Evolutionary conservation across 2,113 vertebrate genomes (phyloP), one percentile per base, ranked within the genome.

Genomic region (Etheostoma spectabile): DNA sequence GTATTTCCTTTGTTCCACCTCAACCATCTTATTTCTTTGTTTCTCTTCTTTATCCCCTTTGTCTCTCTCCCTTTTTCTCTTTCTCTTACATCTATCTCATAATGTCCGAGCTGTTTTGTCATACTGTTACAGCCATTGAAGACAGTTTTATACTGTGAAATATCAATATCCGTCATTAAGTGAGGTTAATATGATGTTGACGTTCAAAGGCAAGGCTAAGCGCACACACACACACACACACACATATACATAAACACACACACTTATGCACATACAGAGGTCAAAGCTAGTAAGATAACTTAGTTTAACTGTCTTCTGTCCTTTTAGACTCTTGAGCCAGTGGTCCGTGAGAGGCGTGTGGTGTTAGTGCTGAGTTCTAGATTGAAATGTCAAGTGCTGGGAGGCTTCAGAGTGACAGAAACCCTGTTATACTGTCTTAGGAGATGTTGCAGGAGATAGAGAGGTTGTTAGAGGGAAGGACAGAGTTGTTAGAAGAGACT

Each of bases 281-380:
- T 85, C 72, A 88, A 63, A 48, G 69, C 42, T n/a, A 15, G 45
- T 53, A 27, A 80, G 76, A 87, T 79, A 55, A 77, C 79, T 86
- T 46, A n/a, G 49, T 80, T 63, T 66, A 72, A 77, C 33, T 74
- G 51, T 55, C 18, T 49, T 70, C 53, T 75, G 77, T 75, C 38
- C 64, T 64, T 18, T 42, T 24, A 60, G 45, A 63, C 57, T 60
- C 24, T 4, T 53, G 56, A 57, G n/a, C 51, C 75, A 13, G 53
- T n/a, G 45, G 19, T 72, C 77, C 74, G 48, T 0, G 8, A 59
- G 69, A 38, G 52, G 49, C 8, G 0, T 49, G 61, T 3, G 4
- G 55, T 13, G 35, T 75, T 48, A 11, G 33, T 5, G 42, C 79
- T 77, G 30, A 56, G 62, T 78, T 77, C 61, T 19, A 27, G 55